phyloP scores from a whole-genome alignment of 2,797 vertebrate species.

The Odontamblyopus rebecca region DNA sequence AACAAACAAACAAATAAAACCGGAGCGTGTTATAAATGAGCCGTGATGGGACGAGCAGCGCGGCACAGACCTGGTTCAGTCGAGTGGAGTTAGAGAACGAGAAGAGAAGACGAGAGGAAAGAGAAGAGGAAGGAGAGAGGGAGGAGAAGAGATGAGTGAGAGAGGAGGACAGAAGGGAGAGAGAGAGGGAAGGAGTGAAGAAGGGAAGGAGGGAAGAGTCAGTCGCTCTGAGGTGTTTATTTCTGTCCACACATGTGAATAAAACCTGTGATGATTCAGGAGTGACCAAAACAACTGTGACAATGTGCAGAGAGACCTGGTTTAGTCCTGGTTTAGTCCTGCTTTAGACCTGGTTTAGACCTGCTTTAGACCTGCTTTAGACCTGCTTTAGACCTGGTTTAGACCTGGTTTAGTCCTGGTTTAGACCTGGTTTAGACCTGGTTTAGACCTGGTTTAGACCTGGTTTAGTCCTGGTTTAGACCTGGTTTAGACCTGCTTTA shows the following conservation, averaged over 20 bases:
- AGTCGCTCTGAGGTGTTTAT: neutral
- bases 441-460: no score
- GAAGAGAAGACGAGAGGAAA: neutral
- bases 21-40: neutral
- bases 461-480: no score
- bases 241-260: slow-evolving; percentile 1
- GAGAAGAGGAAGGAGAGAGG: neutral
- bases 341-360: no score
- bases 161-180: no score
- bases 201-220: neutral
- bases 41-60: neutral
- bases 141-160: no score
- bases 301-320: neutral
- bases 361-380: no score
- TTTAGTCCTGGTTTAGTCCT: neutral
- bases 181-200: no score
- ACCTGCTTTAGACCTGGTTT: no score
- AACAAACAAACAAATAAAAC: neutral
- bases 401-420: no score
- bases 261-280: neutral
- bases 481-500: no score
- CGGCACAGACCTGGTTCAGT: slow-evolving; percentile 2
- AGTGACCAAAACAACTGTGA: neutral
- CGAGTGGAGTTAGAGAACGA: neutral
- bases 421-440: no score